A percentile compares a stretch with the other conserved stretches of the same genome.
phyloP scores from a whole-genome alignment of 1,140 invertebrate genomes.

The Trachymyrmex septentrionalis region DNA sequence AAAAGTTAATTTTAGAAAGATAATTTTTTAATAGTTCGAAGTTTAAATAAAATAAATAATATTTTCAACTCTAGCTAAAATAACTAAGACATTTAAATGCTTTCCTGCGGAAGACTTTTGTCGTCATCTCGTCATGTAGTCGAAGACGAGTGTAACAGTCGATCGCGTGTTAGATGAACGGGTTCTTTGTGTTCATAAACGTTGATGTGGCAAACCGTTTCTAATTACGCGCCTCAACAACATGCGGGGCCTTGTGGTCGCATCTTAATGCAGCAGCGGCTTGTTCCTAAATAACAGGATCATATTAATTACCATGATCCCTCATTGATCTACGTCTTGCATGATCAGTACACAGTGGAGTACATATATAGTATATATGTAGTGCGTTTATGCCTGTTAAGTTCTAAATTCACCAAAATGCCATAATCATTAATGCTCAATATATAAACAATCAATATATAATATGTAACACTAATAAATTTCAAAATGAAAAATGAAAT shows the following conservation, averaged over 20 bases:
- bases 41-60: background rate
- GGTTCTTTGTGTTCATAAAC: slow-evolving; percentile 58
- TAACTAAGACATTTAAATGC: background rate
- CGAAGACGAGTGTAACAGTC: slow-evolving; percentile 32
- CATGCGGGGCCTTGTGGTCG: slow-evolving; percentile 81
- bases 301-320: slow-evolving; percentile 45
- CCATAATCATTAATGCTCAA: background rate
- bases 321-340: slow-evolving; percentile 49
- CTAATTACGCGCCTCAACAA: slow-evolving; percentile 66
- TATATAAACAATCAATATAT: background rate
- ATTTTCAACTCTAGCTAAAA: background rate
- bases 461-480: background rate
- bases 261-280: slow-evolving; percentile 46
- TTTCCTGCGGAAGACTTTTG: background rate
- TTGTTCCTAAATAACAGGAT: slow-evolving; percentile 59
- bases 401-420: background rate
- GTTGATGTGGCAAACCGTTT: slow-evolving; percentile 50
- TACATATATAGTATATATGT: background rate
- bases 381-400: background rate
- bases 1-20: background rate
- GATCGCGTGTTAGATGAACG: slow-evolving; percentile 53
- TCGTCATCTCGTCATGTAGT: background rate
- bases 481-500: background rate
- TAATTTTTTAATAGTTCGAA: background rate
- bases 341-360: background rate